These are phyloP conservation scores for Polyploca ridens DNA, from an alignment of 2,888 invertebrate species.

Conservation along the genomic window DNA sequence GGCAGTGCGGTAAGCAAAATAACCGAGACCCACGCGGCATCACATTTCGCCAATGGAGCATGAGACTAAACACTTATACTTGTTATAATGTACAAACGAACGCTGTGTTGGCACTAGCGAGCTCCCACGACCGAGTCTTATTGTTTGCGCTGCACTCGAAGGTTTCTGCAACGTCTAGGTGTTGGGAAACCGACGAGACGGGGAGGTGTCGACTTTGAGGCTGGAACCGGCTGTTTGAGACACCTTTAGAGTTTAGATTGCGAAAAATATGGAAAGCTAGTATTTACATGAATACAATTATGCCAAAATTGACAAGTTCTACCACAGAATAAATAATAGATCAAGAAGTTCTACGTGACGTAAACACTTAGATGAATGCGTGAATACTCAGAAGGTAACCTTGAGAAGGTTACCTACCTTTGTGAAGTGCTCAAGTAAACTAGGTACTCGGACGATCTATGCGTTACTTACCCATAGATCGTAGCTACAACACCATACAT, in stretches of 20 bases:
- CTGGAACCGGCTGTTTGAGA: conserved; percentile 76
- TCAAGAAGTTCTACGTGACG: conserved; percentile 22
- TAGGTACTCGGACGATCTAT: background rate
- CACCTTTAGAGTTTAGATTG: conserved; percentile 73
- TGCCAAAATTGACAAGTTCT: conserved; percentile 43
- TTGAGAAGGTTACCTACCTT: background rate
- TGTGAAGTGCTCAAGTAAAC: background rate
- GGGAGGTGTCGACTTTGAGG: conserved; percentile 65
- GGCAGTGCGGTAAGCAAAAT: conserved; percentile 43
- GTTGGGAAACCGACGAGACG: conserved; percentile 62
- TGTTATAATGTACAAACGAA: conserved; percentile 62
- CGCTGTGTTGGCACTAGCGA: conserved; percentile 56
- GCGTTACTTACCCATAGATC: background rate
- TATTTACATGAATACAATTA: conserved; percentile 51
- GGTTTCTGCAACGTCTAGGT: conserved; percentile 77
- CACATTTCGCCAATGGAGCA: conserved; percentile 67
- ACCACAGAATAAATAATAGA: too few relatives aligned
- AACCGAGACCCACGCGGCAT: conserved; percentile 50
- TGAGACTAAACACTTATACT: conserved; percentile 60
- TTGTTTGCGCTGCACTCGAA: conserved; percentile 78
- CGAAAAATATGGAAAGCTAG: conserved; percentile 77
- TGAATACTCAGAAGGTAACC: conserved; percentile 3
- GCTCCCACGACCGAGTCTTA: conserved; percentile 75
- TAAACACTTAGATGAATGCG: conserved; percentile 34
- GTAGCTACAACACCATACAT: too few relatives aligned